A percentile compares a stretch with the other conserved stretches of the same genome.
These are phyloP conservation scores for Acromyrmex charruanus DNA, from an alignment of 1,140 invertebrate genomes.

Conservation along the genomic window DNA sequence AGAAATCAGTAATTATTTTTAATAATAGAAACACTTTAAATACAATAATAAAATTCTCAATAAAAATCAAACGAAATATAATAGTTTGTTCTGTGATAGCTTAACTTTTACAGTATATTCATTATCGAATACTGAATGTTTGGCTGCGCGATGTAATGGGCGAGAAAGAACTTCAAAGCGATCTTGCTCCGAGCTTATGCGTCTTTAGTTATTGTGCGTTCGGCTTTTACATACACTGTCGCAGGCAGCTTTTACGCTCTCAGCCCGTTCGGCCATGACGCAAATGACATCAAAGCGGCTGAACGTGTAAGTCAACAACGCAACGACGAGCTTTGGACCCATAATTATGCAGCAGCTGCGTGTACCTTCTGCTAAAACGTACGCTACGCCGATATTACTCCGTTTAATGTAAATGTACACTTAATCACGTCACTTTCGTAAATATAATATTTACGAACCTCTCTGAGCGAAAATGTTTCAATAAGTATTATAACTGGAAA, in stretches of 20 bases:
- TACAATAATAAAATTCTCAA: neutral
- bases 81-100: neutral
- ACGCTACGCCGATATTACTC: constrained; percentile 30
- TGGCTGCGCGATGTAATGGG: constrained; percentile 14
- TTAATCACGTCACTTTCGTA: constrained; percentile 38
- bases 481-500: neutral
- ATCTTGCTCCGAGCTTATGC: constrained; percentile 57
- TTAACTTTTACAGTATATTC: constrained; percentile 6
- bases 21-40: neutral
- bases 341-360: constrained; percentile 57
- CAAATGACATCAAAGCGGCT: constrained; percentile 53
- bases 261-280: constrained; percentile 51
- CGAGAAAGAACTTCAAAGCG: constrained; percentile 52
- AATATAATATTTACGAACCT: constrained; percentile 41
- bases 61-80: neutral
- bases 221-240: constrained; percentile 54
- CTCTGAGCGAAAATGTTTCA: neutral
- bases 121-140: constrained; percentile 41
- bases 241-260: constrained; percentile 49
- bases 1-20: neutral
- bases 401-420: constrained; percentile 27
- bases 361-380: constrained; percentile 42
- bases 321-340: constrained; percentile 58
- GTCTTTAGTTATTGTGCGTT: constrained; percentile 62
- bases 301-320: constrained; percentile 60